Percentiles rank a stretch among this genome's conserved stretches.
Conservation (phyloP, 1,140 invertebrate species). For the Ganaspis sp. region DNA sequence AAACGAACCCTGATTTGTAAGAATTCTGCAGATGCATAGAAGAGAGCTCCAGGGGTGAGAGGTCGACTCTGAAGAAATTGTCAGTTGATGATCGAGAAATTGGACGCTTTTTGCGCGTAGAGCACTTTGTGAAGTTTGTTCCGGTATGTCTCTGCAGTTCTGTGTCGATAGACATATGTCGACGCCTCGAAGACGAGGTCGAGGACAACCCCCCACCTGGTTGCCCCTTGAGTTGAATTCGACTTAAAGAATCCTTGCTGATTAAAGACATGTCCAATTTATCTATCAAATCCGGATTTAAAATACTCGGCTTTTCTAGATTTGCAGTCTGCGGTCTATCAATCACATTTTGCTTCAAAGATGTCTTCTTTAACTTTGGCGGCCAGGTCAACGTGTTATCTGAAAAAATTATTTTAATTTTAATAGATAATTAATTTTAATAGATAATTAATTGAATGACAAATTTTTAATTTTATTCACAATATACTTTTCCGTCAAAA, state of each 20-base stretch:
- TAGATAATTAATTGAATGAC: too few relatives aligned
- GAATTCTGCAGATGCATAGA: conserved; percentile 38
- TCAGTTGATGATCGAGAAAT: conserved; percentile 16
- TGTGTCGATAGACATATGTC: background rate
- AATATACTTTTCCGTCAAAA: too few relatives aligned
- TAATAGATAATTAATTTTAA: too few relatives aligned
- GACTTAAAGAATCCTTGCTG: conserved; percentile 71
- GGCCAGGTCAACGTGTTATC: conserved; percentile 71
- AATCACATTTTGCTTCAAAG: conserved; percentile 38
- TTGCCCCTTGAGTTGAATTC: conserved; percentile 50
- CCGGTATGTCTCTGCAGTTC: conserved; percentile 29
- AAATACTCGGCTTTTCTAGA: conserved; percentile 77
- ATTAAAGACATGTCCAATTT: conserved; percentile 81
- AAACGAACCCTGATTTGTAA: conserved; percentile 35
- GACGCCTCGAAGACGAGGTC: conserved; percentile 44
- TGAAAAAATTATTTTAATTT: conserved; percentile 54
- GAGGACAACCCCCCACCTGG: conserved; percentile 45
- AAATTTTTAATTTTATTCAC: too few relatives aligned
- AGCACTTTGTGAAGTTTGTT: background rate
- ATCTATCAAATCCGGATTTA: conserved; percentile 76
- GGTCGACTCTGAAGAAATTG: conserved; percentile 24
- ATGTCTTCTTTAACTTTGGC: conserved; percentile 62
- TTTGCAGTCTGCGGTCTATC: conserved; percentile 78
- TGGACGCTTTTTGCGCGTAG: conserved; percentile 8
- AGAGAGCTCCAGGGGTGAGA: conserved; percentile 36